A percentile compares a stretch with the other conserved stretches of the same genome.
Conservation (phyloP, 2,113 vertebrate genomes). For the Trematomus loennbergii region DNA sequence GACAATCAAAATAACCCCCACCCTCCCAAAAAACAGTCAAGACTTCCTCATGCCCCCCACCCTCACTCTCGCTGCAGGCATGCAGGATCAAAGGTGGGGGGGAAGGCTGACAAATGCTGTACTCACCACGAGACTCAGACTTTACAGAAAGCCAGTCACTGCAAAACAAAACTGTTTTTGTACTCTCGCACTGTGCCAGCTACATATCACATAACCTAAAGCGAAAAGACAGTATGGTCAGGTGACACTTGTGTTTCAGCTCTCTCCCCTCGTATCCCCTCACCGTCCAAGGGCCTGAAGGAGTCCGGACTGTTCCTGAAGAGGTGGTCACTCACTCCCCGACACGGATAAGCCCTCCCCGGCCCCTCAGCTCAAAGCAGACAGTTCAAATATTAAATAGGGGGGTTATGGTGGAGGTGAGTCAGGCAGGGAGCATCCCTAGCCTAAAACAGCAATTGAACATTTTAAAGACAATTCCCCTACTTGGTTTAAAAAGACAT, state of each 20-base stretch:
- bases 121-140: constrained; percentile 98
- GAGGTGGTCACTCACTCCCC: constrained; percentile 93
- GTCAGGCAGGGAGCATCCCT: constrained; percentile 92
- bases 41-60: constrained; percentile 98
- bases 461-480: constrained; percentile 90
- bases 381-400: constrained; percentile 91
- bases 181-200: constrained; percentile 92
- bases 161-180: constrained; percentile 82
- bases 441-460: constrained; percentile 94
- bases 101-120: constrained; percentile 95
- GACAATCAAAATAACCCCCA: constrained; percentile 98
- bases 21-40: constrained; percentile 90
- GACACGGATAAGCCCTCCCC: constrained; percentile 84
- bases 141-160: constrained; percentile 89
- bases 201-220: constrained; percentile 95
- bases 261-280: constrained; percentile 90
- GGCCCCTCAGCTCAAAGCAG: constrained; percentile 85
- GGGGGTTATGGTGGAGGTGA: constrained; percentile 93
- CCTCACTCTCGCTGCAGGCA: constrained; percentile 98
- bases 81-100: constrained; percentile 92
- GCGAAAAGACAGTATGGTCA: constrained; percentile 96
- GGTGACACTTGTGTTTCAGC: constrained; percentile 99
- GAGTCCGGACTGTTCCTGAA: constrained; percentile 97
- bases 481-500: constrained; percentile 83
- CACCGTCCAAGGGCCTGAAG: constrained; percentile 96